Evolutionary conservation across 2,113 vertebrate genomes (phyloP).

Genomic region (Charina bottae): DNA sequence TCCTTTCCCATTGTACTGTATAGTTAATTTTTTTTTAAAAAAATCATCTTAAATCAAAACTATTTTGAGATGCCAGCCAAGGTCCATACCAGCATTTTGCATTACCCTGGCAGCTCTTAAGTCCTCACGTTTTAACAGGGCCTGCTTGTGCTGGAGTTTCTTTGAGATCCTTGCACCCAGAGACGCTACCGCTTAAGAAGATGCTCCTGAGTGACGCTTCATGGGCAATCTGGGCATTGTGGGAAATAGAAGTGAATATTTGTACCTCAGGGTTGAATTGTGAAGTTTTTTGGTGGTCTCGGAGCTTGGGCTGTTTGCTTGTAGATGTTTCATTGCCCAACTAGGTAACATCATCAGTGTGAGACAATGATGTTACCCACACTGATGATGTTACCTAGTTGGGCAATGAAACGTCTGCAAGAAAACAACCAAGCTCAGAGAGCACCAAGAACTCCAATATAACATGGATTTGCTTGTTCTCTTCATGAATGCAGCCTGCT

Average conservation of each 20-base stretch:
- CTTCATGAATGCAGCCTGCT: not conserved
- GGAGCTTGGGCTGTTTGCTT: not conserved
- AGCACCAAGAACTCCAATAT: not conserved
- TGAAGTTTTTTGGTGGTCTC: not conserved
- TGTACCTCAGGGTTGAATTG: not conserved
- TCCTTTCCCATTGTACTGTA: not conserved
- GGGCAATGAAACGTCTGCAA: not conserved
- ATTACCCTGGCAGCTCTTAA: not conserved
- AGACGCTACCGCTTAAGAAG: not conserved
- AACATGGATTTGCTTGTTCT: not conserved
- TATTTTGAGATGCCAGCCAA: not conserved
- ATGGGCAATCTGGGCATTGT: not conserved
- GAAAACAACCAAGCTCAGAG: not conserved
- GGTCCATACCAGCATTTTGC: not conserved
- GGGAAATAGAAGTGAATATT: not conserved
- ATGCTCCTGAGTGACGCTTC: not conserved
- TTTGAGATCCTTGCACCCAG: not conserved
- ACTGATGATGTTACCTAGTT: not conserved
- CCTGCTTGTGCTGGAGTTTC: not conserved
- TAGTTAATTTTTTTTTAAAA: not conserved
- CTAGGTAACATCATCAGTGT: not conserved
- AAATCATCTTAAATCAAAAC: not conserved
- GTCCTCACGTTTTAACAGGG: not conserved
- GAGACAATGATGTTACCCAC: not conserved
- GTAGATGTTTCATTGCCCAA: not conserved